phyloP scores from a whole-genome alignment of 2,113 vertebrate genomes.

The Neogobius melanostomus region DNA sequence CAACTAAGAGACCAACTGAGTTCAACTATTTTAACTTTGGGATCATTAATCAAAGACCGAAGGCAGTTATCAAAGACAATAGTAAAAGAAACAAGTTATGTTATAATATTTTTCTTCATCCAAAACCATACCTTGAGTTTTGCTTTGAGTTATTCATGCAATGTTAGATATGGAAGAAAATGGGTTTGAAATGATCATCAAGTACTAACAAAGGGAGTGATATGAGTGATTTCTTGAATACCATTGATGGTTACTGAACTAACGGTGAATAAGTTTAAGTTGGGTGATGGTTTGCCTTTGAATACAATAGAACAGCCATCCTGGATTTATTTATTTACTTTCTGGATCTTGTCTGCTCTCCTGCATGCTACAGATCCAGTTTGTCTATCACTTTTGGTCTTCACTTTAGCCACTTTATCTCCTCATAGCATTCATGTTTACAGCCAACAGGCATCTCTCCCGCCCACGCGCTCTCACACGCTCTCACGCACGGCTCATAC shows the following conservation, averaged over 20 bases:
- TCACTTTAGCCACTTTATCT: constrained; percentile 36
- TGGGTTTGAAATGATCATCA: too few relatives aligned
- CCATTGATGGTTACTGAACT: too few relatives aligned
- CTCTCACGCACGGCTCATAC: constrained; percentile 7
- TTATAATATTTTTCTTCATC: too few relatives aligned
- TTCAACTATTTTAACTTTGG: neutral
- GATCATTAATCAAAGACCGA: neutral
- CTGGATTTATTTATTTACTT: neutral
- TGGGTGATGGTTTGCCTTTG: neutral
- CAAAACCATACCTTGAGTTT: too few relatives aligned
- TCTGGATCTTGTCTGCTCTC: neutral
- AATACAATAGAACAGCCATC: neutral
- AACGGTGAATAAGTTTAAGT: too few relatives aligned
- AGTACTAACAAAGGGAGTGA: too few relatives aligned
- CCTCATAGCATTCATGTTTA: constrained; percentile 48
- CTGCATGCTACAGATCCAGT: constrained; percentile 7
- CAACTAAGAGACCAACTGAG: neutral
- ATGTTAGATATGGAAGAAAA: too few relatives aligned
- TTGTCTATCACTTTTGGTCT: constrained; percentile 23
- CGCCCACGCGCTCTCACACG: constrained; percentile 21
- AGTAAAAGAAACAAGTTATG: too few relatives aligned
- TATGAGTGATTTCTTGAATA: too few relatives aligned
- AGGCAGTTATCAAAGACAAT: neutral
- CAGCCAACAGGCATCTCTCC: constrained; percentile 65
- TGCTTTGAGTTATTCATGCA: too few relatives aligned